phyloP scores from a whole-genome alignment of 2,888 invertebrate genomes.

The Cephus sareptanus region DNA sequence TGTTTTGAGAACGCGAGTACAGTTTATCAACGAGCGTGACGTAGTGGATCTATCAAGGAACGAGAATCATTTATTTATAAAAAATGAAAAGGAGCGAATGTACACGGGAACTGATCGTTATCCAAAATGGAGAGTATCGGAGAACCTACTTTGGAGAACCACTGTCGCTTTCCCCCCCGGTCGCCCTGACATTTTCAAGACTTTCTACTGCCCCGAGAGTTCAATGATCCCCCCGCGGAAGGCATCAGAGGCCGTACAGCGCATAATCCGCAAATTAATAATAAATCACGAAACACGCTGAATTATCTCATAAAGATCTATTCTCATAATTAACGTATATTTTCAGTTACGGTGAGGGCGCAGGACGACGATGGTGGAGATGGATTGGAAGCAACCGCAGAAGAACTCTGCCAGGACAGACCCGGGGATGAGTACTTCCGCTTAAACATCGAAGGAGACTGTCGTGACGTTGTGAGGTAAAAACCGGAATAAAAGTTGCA shows the following conservation, averaged over 20 bases:
- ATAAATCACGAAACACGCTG: not conserved
- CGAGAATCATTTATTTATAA: not conserved
- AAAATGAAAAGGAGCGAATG: not conserved
- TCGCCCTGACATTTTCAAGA: constrained; percentile 63
- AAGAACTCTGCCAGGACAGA: constrained; percentile 87
- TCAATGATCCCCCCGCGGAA: constrained; percentile 46
- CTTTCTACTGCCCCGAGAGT: constrained; percentile 61
- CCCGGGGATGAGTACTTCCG: constrained; percentile 94
- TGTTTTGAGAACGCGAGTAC: not conserved
- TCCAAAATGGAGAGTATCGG: constrained; percentile 1
- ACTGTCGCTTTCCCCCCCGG: constrained; percentile 53
- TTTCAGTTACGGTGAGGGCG: constrained; percentile 67
- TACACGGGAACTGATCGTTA: not conserved
- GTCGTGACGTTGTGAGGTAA: constrained; percentile 94
- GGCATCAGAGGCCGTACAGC: not conserved
- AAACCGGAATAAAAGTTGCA: constrained; percentile 20
- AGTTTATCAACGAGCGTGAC: not conserved
- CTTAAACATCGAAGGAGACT: constrained; percentile 84
- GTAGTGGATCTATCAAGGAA: not conserved
- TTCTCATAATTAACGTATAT: not conserved
- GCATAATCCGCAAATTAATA: not conserved
- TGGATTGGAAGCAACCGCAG: constrained; percentile 75
- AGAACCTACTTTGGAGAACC: constrained; percentile 50
- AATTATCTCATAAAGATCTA: not conserved
- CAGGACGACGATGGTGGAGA: constrained; percentile 77